These are phyloP conservation scores for Gordius sp. DNA, from an alignment of 2,888 invertebrate genomes.

Conservation along the genomic window DNA sequence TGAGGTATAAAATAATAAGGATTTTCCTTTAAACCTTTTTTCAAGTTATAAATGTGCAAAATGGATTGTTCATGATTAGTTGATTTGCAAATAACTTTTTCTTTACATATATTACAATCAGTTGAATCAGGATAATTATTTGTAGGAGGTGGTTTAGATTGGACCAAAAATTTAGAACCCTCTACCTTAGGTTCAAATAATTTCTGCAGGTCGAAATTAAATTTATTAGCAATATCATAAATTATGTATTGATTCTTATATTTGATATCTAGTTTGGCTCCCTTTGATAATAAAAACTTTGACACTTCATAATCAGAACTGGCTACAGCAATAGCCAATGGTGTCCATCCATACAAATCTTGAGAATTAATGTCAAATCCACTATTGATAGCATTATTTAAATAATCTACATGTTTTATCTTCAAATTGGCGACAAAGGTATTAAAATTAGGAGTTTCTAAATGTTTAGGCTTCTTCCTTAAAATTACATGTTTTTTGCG, in stretches of 20 bases:
- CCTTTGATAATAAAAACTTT: neutral
- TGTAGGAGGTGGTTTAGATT: too few relatives aligned
- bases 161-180: too few relatives aligned
- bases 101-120: neutral
- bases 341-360: conserved; percentile 13
- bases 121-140: neutral
- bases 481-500: too few relatives aligned
- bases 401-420: too few relatives aligned
- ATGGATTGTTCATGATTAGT: neutral
- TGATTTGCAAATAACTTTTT: neutral
- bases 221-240: neutral
- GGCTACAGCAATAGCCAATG: neutral
- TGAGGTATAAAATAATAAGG: neutral
- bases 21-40: neutral
- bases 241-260: conserved; percentile 6
- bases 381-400: neutral
- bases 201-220: neutral
- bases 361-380: conserved; percentile 1
- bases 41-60: neutral
- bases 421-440: too few relatives aligned
- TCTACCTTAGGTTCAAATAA: too few relatives aligned
- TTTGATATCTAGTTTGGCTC: neutral
- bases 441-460: too few relatives aligned
- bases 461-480: too few relatives aligned
- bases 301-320: neutral